phyloP scores from a whole-genome alignment of 2,888 invertebrate species.

The Monochamus alternatus region DNA sequence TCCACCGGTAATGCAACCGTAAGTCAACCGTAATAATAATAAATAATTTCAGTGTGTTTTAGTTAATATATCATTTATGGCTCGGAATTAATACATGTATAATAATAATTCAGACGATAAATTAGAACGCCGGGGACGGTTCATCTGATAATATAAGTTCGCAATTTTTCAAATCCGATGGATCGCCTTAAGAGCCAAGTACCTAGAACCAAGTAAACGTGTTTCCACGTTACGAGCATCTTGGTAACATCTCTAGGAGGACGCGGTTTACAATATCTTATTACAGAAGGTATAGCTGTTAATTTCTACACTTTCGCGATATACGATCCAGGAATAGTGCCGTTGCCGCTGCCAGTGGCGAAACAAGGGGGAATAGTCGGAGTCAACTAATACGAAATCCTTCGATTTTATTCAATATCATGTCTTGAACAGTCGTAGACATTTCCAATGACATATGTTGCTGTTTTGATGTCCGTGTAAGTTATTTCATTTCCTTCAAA shows the following conservation, averaged over 20 bases:
- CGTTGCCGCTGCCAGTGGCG: conserved; percentile 34
- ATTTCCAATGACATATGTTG: no score
- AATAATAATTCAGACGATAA: conserved; percentile 59
- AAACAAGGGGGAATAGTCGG: conserved; percentile 16
- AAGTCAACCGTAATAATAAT: conserved; percentile 29
- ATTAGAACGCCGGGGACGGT: conserved; percentile 51
- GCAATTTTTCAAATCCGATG: conserved; percentile 57
- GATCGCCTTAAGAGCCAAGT: conserved; percentile 57
- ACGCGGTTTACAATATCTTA: conserved; percentile 64
- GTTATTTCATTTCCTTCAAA: no score
- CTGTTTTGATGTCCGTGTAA: no score
- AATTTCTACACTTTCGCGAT: conserved; percentile 64
- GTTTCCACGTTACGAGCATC: conserved; percentile 59
- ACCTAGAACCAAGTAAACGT: conserved; percentile 61
- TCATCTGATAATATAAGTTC: conserved; percentile 53
- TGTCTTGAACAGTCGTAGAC: no score
- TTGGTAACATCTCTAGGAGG: conserved; percentile 59
- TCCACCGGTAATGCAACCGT: not conserved
- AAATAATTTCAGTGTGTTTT: conserved; percentile 31
- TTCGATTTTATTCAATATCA: no score
- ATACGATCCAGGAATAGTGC: conserved; percentile 50
- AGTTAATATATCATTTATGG: conserved; percentile 51
- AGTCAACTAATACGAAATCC: not conserved
- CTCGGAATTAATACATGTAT: conserved; percentile 57
- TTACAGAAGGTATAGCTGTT: conserved; percentile 64